phyloP scores from a whole-genome alignment of 2,797 vertebrate genomes.

The Esox masquinongy region DNA sequence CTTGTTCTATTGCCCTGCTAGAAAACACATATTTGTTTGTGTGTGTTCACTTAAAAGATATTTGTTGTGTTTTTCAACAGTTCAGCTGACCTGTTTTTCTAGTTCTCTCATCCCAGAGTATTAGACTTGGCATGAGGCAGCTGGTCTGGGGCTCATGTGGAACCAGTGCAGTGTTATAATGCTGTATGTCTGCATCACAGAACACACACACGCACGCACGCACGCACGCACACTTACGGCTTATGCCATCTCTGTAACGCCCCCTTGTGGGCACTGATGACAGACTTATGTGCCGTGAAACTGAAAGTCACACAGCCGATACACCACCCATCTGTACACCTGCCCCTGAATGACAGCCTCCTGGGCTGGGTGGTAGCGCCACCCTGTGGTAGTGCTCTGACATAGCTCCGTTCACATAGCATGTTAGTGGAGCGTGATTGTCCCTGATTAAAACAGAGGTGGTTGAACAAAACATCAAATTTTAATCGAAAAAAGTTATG shows the following conservation, averaged over 20 bases:
- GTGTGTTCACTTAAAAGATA: not conserved
- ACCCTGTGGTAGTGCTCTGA: not conserved
- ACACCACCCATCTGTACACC: not conserved
- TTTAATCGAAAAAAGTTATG: conserved; percentile 29
- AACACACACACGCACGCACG: conserved; percentile 15
- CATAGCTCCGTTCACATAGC: not conserved
- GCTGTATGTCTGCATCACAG: conserved; percentile 61
- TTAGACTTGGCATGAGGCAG: conserved; percentile 16
- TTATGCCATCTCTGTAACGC: not conserved
- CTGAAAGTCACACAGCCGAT: too few relatives aligned
- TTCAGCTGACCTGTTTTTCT: not conserved
- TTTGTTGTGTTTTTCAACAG: conserved; percentile 13
- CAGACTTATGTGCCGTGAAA: not conserved
- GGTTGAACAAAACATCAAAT: conserved; percentile 26
- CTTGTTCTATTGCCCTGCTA: too few relatives aligned
- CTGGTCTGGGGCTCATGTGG: conserved; percentile 69
- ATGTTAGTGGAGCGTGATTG: not conserved
- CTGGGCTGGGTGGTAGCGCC: not conserved
- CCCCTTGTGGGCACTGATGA: conserved; percentile 4
- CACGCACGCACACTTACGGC: not conserved
- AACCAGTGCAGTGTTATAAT: conserved; percentile 66
- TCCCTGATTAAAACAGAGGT: conserved; percentile 17
- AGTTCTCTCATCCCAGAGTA: not conserved
- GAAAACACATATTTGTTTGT: too few relatives aligned
- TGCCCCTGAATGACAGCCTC: not conserved